These are phyloP conservation scores for Diorhabda sublineata DNA, from an alignment of 1,140 invertebrate genomes.

Conservation along the genomic window DNA sequence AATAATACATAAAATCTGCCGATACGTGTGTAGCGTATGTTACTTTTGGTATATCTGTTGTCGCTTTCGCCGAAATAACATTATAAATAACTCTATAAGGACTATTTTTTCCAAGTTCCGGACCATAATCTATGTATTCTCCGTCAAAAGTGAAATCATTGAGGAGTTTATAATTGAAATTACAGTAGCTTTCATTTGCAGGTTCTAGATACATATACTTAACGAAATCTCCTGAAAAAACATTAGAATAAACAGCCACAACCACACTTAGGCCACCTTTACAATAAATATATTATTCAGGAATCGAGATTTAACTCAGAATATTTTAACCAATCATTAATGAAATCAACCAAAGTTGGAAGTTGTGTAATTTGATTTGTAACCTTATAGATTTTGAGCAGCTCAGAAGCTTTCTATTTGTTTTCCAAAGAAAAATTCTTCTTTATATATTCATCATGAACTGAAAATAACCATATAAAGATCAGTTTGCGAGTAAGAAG, in stretches of 20 bases:
- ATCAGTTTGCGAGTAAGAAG: too few species aligned
- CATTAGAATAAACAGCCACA: background rate
- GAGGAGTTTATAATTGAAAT: slow-evolving; percentile 61
- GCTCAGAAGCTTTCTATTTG: too few species aligned
- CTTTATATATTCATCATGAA: too few species aligned
- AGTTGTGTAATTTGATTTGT: too few species aligned
- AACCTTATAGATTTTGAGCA: too few species aligned
- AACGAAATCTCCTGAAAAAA: slow-evolving; percentile 7
- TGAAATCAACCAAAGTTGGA: too few species aligned
- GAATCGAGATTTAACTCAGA: too few species aligned
- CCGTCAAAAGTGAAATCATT: slow-evolving; percentile 51
- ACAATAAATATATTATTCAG: too few species aligned
- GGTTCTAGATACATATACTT: background rate
- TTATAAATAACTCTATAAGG: slow-evolving; percentile 64
- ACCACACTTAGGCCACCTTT: too few species aligned
- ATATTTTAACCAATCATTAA: too few species aligned
- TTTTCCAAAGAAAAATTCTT: too few species aligned
- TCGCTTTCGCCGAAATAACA: slow-evolving; percentile 49
- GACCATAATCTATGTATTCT: slow-evolving; percentile 49
- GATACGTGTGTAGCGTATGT: slow-evolving; percentile 73
- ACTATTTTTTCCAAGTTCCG: slow-evolving; percentile 54
- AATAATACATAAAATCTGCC: slow-evolving; percentile 66
- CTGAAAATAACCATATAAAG: too few species aligned
- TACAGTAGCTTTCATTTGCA: slow-evolving; percentile 56
- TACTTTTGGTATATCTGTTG: slow-evolving; percentile 45